A percentile compares a stretch with the other conserved stretches of the same genome.
These are phyloP conservation scores for Sinocyclocheilus rhinocerous DNA, from an alignment of 2,113 vertebrate species.

Conservation along the genomic window DNA sequence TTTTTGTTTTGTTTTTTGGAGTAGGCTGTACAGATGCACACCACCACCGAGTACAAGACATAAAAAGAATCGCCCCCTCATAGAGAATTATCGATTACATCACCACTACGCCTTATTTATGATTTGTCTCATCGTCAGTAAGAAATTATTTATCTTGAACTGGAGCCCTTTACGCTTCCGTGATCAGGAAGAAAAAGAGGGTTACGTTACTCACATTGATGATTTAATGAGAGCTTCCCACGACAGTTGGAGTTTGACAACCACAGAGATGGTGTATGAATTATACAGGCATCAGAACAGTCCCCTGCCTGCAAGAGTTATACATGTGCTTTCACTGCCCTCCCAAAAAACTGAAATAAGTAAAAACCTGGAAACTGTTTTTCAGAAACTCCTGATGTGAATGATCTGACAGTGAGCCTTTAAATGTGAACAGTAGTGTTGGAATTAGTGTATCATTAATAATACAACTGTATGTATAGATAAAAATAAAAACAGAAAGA, in stretches of 20 bases:
- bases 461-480: neutral
- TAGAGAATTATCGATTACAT: conserved; percentile 14
- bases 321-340: conserved; percentile 44
- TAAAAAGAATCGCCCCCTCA: neutral
- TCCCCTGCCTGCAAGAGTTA: conserved; percentile 16
- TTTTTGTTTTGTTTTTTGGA: neutral
- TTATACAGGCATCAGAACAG: conserved; percentile 53
- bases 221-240: conserved; percentile 56
- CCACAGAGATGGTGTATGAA: conserved; percentile 46
- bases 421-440: neutral
- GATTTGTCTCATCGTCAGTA: conserved; percentile 15
- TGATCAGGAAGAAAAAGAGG: conserved; percentile 52
- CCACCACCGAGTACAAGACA: neutral
- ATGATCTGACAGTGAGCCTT: neutral
- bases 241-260: conserved; percentile 46
- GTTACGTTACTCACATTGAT: conserved; percentile 41
- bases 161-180: conserved; percentile 52
- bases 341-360: neutral
- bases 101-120: conserved; percentile 19
- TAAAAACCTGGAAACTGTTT: neutral
- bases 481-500: conserved; percentile 1
- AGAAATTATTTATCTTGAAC: conserved; percentile 58
- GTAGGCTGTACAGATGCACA: neutral
- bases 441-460: neutral
- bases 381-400: neutral